phyloP scores from a whole-genome alignment of 2,888 invertebrate genomes.

The Perizoma affinitatum region DNA sequence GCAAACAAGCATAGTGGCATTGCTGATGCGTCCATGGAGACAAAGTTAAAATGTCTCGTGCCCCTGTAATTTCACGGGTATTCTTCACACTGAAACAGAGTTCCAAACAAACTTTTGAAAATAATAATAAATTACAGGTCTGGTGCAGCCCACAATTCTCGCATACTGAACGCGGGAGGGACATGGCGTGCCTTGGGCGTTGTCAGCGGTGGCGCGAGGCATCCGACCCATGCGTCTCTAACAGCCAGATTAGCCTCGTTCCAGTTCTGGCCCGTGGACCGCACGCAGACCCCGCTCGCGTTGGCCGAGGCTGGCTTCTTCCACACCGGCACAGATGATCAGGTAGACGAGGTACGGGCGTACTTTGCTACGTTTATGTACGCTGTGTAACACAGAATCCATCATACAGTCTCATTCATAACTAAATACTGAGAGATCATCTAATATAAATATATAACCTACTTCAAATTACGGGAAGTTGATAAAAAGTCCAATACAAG shows the following conservation, averaged over 20 bases:
- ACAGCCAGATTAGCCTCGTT: constrained; percentile 88
- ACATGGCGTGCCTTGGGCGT: constrained; percentile 71
- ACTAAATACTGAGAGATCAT: too few species aligned
- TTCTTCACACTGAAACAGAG: too few species aligned
- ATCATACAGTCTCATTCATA: background rate
- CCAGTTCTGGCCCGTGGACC: constrained; percentile 89
- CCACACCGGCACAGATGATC: constrained; percentile 89
- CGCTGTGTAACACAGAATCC: background rate
- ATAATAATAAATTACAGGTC: constrained; percentile 46
- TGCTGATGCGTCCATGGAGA: too few species aligned
- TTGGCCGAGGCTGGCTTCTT: constrained; percentile 95
- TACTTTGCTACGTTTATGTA: constrained; percentile 6
- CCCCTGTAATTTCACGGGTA: background rate
- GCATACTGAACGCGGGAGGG: constrained; percentile 61
- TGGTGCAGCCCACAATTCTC: constrained; percentile 70
- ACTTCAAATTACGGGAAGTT: too few species aligned
- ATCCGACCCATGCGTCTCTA: constrained; percentile 87
- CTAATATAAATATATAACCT: too few species aligned
- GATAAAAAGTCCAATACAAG: too few species aligned
- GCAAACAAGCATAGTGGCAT: too few species aligned
- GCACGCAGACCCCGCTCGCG: constrained; percentile 89
- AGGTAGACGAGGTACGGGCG: constrained; percentile 61
- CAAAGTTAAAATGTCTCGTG: too few species aligned
- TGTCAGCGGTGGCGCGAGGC: constrained; percentile 77
- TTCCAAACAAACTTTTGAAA: background rate